Conservation (phyloP, 2,113 vertebrate species). For the Callorhinus ursinus region DNA sequence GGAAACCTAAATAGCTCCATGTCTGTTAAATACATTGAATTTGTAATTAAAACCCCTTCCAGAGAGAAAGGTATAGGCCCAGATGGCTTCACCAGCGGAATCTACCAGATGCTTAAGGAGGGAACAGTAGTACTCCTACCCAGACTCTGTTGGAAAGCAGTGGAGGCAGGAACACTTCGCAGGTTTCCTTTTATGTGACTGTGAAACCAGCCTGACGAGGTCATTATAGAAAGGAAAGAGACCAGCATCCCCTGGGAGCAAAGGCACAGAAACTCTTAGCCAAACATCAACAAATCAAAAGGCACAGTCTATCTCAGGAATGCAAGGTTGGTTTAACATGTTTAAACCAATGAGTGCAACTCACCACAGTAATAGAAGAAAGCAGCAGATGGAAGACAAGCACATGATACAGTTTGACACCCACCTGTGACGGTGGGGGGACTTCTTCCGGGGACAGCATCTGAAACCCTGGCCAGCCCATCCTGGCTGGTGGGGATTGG, state of each 20-base stretch:
- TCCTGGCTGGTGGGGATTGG: fast-evolving
- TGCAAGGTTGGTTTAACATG: not conserved
- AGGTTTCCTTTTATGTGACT: fast-evolving
- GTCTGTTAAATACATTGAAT: conserved; percentile 37
- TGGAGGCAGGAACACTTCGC: not conserved
- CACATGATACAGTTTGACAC: fast-evolving
- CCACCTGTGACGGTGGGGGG: fast-evolving
- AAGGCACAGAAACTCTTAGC: not conserved
- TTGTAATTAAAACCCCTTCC: not conserved
- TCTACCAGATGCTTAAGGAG: not conserved
- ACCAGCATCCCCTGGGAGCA: not conserved
- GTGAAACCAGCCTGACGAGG: not conserved
- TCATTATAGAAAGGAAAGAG: not conserved
- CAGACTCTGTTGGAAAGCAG: not conserved
- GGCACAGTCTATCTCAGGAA: not conserved
- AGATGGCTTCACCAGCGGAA: not conserved
- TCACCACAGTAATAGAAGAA: not conserved
- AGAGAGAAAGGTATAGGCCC: not conserved
- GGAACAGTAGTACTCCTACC: not conserved
- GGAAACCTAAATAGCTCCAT: not conserved
- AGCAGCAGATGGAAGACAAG: not conserved
- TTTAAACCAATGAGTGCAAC: not conserved
- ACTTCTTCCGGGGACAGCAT: fast-evolving
- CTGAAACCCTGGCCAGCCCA: not conserved
- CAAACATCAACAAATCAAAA: fast-evolving